A percentile compares a stretch with the other conserved stretches of the same genome.
Conservation (phyloP, 2,888 invertebrate genomes). For the Bellardia bayeri region DNA sequence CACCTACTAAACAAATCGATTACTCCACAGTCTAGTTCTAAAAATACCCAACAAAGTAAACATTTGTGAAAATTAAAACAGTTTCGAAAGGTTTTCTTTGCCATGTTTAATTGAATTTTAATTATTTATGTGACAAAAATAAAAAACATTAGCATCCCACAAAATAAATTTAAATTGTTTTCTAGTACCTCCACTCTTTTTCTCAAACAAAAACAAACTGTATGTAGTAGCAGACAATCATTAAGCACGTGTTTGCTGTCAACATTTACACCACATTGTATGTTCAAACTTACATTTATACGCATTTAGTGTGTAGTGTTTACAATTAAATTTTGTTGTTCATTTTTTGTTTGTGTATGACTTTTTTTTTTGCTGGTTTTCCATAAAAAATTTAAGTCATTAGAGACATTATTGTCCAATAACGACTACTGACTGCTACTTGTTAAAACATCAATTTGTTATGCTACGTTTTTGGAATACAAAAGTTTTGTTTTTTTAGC, state of each 20-base stretch:
- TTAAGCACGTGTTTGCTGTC: slow-evolving; percentile 58
- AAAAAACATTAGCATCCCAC: background rate
- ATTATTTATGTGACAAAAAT: slow-evolving; percentile 50
- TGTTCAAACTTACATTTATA: background rate
- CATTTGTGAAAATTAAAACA: slow-evolving; percentile 14
- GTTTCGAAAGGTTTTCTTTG: background rate
- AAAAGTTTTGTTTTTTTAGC: slow-evolving; percentile 17
- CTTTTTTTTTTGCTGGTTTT: background rate
- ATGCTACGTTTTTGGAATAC: slow-evolving; percentile 63
- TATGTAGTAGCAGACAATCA: background rate
- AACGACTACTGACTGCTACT: slow-evolving; percentile 24
- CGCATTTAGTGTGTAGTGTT: background rate
- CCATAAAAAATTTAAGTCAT: background rate
- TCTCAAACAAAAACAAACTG: background rate
- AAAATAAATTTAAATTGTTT: slow-evolving; percentile 25
- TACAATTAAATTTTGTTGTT: slow-evolving; percentile 18
- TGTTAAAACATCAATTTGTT: slow-evolving; percentile 64
- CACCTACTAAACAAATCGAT: background rate
- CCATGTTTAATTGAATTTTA: slow-evolving; percentile 60
- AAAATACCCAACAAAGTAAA: slow-evolving; percentile 19
- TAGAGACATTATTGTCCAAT: slow-evolving; percentile 31
- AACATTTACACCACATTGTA: slow-evolving; percentile 14
- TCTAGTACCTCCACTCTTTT: background rate
- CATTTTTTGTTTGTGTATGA: background rate
- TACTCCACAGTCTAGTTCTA: slow-evolving; percentile 18